These are phyloP conservation scores for Ophion ellenae DNA, from an alignment of 2,888 invertebrate genomes.

Conservation along the genomic window DNA sequence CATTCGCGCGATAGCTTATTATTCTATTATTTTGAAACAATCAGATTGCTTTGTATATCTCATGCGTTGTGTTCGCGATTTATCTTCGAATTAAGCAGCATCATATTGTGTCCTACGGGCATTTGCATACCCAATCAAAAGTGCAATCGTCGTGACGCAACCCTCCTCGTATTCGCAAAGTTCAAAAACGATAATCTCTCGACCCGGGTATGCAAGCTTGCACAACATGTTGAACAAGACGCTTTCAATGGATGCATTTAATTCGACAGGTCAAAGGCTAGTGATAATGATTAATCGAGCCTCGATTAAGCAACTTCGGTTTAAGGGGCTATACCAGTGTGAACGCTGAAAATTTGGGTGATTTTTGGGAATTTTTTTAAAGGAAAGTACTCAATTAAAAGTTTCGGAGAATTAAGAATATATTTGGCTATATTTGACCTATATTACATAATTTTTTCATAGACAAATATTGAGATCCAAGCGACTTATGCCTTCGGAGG, in stretches of 20 bases:
- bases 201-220: constrained; percentile 55
- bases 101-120: background rate
- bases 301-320: background rate
- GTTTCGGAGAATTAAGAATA: too few species aligned
- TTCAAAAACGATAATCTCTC: constrained; percentile 60
- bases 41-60: background rate
- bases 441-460: too few species aligned
- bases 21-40: background rate
- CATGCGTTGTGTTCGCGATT: too few species aligned
- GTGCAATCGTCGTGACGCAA: background rate
- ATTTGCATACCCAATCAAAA: background rate
- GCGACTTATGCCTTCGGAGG: too few species aligned
- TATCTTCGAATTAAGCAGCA: too few species aligned
- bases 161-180: background rate
- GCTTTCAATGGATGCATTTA: constrained; percentile 2
- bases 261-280: constrained; percentile 14
- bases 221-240: constrained; percentile 10
- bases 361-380: too few species aligned
- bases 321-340: background rate
- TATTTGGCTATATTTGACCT: too few species aligned
- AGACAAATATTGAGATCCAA: too few species aligned
- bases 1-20: background rate
- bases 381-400: too few species aligned
- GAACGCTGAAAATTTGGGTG: too few species aligned
- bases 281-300: constrained; percentile 11